Evolutionary conservation across 2,888 invertebrate genomes (phyloP).

Genomic region (Drosophila yooni): DNA sequence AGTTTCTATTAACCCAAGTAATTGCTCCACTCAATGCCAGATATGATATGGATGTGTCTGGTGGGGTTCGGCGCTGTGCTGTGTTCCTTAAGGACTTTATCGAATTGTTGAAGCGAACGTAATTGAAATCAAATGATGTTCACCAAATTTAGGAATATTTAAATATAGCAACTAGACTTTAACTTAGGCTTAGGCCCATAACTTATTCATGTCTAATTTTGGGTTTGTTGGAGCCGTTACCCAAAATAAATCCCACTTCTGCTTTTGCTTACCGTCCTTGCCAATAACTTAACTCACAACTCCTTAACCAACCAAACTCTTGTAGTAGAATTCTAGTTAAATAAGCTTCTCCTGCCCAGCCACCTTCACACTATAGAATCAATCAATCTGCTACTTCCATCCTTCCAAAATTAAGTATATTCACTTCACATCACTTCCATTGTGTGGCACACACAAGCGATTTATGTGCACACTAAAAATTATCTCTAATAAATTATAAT

Average conservation of each 20-base stretch:
- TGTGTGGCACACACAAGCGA: background rate
- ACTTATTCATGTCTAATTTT: background rate
- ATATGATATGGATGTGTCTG: background rate
- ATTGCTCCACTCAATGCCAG: slow-evolving; percentile 7
- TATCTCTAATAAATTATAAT: background rate
- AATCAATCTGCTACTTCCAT: background rate
- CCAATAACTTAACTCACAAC: background rate
- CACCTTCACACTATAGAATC: background rate
- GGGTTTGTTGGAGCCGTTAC: background rate
- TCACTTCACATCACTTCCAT: background rate
- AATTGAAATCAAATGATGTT: background rate
- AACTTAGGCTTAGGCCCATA: background rate
- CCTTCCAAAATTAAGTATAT: background rate
- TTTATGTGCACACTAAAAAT: background rate
- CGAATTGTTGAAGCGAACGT: background rate
- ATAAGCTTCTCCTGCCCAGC: background rate
- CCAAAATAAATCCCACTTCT: background rate
- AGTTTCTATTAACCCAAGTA: slow-evolving; percentile 29
- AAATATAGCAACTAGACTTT: background rate
- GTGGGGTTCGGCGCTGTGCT: background rate
- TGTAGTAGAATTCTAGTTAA: background rate
- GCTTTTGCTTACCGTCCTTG: background rate
- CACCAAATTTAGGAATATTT: background rate
- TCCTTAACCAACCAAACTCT: background rate
- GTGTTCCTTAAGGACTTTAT: background rate